Evolutionary conservation across 2,797 vertebrate genomes (phyloP), one percentile per base, ranked within the genome.

Genomic region (Dryobates pubescens): DNA sequence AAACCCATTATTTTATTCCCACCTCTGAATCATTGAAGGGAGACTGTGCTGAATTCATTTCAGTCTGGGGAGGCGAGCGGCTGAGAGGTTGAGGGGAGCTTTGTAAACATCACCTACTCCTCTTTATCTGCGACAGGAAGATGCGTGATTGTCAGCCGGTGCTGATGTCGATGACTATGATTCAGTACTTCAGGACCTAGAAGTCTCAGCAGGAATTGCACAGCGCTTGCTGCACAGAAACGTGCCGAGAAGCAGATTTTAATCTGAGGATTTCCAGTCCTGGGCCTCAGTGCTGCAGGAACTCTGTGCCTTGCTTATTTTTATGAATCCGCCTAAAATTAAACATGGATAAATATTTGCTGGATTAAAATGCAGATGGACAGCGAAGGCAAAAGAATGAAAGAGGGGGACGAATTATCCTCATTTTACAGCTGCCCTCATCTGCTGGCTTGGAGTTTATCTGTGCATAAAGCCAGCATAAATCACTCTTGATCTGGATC

Each of bases 401-500:
- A 26, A 73, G 54, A 67, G 2, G 23, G 23, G 64, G 32, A 61
- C 70, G 85, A 89, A 75, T 45, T 77, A 32, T 83, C 58, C 85
- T 88, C 15, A 1, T 88, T 74, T 84, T 61, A 61, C 90, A 89
- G 91, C 88, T 76, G 82, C 85, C 89, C 89, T 76, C 72, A 82
- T 91, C 92, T 54, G 43, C 80, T 89, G 82, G 82, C 82, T 89
- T 49, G 2, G 71, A 57, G 89, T 70, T 76, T 41, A 79, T 95
- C 85, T 79, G 91, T 75, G 93, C 85, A 59, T 57, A 67, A 62
- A 90, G 85, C 69, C 85, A 75, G 76, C 56, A 88, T 94, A 94
- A 96, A 96, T 96, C 92, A 92, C 64, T 79, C 53, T 91, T 91
- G 94, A 82, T 88, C 53, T 88, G 91, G 70, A 92, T 95, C 96